phyloP scores from a whole-genome alignment of 2,113 vertebrate genomes.

The Elanoides forficatus region DNA sequence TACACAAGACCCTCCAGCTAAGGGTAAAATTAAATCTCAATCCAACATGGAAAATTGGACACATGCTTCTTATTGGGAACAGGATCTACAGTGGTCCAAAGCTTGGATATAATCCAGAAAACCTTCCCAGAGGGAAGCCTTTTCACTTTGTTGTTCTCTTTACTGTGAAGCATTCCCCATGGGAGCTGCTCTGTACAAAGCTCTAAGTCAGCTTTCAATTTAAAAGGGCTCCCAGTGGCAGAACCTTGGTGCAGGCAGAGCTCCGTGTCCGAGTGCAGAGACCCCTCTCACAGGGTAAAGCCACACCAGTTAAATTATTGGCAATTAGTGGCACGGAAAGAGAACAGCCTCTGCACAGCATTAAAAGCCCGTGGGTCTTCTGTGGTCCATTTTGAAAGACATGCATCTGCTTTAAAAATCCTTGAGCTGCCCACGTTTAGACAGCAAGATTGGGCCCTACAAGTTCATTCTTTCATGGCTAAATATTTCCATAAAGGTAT shows the following conservation, averaged over 20 bases:
- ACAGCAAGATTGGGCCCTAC: background rate
- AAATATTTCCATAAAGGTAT: background rate
- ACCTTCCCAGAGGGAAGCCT: background rate
- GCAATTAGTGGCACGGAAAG: background rate
- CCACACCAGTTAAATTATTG: background rate
- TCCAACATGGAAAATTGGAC: background rate
- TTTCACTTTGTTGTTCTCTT: background rate
- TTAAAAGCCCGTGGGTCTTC: background rate
- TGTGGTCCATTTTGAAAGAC: background rate
- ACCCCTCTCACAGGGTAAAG: background rate
- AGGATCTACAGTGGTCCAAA: background rate
- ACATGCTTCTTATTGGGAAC: background rate
- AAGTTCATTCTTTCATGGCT: background rate
- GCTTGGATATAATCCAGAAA: background rate
- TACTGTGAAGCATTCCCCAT: background rate
- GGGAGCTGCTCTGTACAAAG: background rate
- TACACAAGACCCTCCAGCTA: background rate
- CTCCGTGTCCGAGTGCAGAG: background rate
- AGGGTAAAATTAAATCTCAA: background rate
- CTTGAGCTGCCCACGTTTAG: background rate
- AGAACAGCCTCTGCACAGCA: background rate
- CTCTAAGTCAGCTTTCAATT: background rate
- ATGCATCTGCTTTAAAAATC: background rate
- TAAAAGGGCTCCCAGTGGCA: background rate
- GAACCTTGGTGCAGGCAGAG: background rate